Percentiles rank a stretch among this genome's conserved stretches.
Conservation (phyloP, 2,797 vertebrate species). For the Gymnopithys bicolor region DNA sequence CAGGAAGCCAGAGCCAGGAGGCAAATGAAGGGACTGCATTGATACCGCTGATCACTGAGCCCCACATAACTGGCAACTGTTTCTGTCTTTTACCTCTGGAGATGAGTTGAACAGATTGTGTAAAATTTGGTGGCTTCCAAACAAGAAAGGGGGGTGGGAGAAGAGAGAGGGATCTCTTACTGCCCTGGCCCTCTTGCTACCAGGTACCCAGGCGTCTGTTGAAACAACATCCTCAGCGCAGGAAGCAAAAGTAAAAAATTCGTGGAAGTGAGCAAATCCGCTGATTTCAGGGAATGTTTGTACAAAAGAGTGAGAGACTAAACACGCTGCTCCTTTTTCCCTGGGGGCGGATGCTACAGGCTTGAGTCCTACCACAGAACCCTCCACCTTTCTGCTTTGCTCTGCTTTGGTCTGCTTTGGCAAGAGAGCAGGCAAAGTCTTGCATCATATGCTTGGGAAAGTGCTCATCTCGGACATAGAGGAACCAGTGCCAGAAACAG, state of each 20-base stretch:
- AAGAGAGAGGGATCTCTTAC: background rate
- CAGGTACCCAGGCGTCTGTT: conserved; percentile 7
- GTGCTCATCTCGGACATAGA: background rate
- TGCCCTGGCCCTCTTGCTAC: background rate
- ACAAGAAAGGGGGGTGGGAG: background rate
- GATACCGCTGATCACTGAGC: conserved; percentile 32
- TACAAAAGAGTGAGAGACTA: conserved; percentile 10
- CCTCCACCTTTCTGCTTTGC: background rate
- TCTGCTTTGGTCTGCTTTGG: background rate
- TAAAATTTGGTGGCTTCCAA: conserved; percentile 55
- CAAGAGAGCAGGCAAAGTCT: background rate
- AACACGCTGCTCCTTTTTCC: background rate
- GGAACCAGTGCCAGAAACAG: background rate
- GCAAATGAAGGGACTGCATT: conserved; percentile 58
- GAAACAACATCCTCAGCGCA: background rate
- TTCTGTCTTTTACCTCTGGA: conserved; percentile 52
- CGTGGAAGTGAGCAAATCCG: conserved; percentile 30
- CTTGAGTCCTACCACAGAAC: background rate
- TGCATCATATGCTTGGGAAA: background rate
- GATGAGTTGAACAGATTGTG: conserved; percentile 53
- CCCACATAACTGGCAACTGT: conserved; percentile 44
- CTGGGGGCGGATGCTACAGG: background rate
- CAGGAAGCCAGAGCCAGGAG: conserved; percentile 57
- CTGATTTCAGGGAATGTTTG: conserved; percentile 41
- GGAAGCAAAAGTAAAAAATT: conserved; percentile 38